Conservation (phyloP, 2,797 vertebrate species). For the Pteronotus mesoamericanus region DNA sequence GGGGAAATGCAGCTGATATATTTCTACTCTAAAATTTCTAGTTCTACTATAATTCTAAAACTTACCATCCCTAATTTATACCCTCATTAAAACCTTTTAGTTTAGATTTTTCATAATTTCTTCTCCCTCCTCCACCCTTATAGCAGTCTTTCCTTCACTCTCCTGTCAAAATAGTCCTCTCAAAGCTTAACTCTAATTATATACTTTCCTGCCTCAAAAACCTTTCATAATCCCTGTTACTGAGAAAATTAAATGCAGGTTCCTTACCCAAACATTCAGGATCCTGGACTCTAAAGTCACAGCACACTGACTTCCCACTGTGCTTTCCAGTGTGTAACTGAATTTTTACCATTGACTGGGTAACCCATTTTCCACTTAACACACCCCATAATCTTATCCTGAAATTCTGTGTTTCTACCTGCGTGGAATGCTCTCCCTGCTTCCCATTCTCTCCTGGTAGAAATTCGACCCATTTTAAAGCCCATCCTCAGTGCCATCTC, state of each 20-base stretch:
- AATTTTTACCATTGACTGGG: neutral
- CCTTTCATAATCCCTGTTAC: neutral
- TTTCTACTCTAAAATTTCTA: neutral
- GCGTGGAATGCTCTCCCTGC: neutral
- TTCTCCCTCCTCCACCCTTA: neutral
- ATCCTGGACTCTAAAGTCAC: neutral
- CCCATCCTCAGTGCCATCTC: neutral
- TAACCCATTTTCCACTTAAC: neutral
- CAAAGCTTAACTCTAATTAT: neutral
- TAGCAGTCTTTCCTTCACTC: neutral
- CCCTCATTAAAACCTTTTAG: neutral
- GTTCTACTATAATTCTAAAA: neutral
- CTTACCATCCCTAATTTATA: neutral
- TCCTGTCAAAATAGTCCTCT: neutral
- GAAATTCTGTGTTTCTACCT: neutral
- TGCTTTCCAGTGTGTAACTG: neutral
- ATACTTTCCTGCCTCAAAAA: neutral
- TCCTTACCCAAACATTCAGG: neutral
- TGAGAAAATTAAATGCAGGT: neutral
- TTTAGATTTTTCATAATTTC: neutral
- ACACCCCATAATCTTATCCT: neutral
- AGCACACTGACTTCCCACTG: neutral
- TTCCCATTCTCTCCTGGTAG: neutral
- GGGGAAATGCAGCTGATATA: neutral
- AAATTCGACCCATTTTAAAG: neutral